phyloP scores from a whole-genome alignment of 2,888 invertebrate genomes.

The Chloromyia formosa region DNA sequence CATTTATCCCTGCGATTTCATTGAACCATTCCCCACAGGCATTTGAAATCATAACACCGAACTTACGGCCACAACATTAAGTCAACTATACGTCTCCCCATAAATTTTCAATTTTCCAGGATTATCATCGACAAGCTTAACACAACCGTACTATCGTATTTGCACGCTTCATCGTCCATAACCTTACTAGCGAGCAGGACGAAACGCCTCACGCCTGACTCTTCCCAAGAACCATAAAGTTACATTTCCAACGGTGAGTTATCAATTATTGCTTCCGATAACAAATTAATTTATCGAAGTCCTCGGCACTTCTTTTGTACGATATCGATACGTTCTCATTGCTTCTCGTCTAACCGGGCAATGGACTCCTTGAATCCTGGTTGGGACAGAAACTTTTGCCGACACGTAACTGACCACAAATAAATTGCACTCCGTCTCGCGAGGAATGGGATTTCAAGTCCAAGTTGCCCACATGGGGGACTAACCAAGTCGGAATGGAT shows the following conservation, averaged over 20 bases:
- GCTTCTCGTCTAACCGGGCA: not conserved
- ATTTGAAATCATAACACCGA: not conserved
- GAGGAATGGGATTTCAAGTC: not conserved
- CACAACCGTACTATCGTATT: not conserved
- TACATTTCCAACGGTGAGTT: slow-evolving; percentile 13
- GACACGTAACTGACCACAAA: slow-evolving; percentile 38
- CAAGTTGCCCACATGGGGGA: not conserved
- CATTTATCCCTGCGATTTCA: no score
- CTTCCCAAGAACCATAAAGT: not conserved
- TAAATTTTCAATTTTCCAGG: slow-evolving; percentile 34
- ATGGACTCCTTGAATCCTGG: not conserved
- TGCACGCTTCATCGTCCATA: not conserved
- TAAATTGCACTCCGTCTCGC: slow-evolving; percentile 8
- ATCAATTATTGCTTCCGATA: slow-evolving; percentile 36
- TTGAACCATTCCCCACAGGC: no score
- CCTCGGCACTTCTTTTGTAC: slow-evolving; percentile 18
- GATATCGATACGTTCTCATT: slow-evolving; percentile 16
- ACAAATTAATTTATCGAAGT: slow-evolving; percentile 36
- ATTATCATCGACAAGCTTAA: not conserved
- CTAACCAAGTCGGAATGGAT: slow-evolving; percentile 1
- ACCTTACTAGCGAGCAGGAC: not conserved
- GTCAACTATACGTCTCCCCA: slow-evolving; percentile 4
- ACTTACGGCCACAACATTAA: not conserved
- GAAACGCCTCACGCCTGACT: not conserved
- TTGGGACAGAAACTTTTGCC: slow-evolving; percentile 11